These are phyloP conservation scores for Vanessa cardui DNA, from an alignment of 2,888 invertebrate genomes.

Conservation along the genomic window DNA sequence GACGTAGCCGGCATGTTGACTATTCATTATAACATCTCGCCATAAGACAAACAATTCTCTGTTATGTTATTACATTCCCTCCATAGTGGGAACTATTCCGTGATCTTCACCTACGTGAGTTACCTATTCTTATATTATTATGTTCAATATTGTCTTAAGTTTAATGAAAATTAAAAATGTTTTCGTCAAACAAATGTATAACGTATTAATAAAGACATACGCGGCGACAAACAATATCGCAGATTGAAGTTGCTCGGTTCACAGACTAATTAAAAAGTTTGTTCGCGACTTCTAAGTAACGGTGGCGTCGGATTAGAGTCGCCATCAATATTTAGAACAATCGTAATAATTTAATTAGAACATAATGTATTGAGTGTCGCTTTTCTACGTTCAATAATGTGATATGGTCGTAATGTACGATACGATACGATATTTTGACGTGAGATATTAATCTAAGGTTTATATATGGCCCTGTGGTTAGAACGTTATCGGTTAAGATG, in stretches of 20 bases:
- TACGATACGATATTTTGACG: too few relatives aligned
- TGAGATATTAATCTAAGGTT: too few relatives aligned
- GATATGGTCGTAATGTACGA: too few relatives aligned
- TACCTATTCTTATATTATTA: slow-evolving; percentile 10
- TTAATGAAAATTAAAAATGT: too few relatives aligned
- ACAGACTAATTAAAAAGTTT: slow-evolving; percentile 83
- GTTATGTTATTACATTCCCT: slow-evolving; percentile 74
- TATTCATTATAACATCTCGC: slow-evolving; percentile 77
- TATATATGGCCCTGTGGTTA: too few relatives aligned
- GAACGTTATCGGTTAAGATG: too few relatives aligned
- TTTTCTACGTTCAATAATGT: too few relatives aligned
- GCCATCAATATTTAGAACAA: slow-evolving; percentile 54
- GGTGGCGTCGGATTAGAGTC: slow-evolving; percentile 67
- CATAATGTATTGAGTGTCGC: too few relatives aligned
- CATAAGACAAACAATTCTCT: slow-evolving; percentile 71
- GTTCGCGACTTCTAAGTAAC: slow-evolving; percentile 68
- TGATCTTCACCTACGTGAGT: slow-evolving; percentile 54
- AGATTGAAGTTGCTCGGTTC: slow-evolving; percentile 78
- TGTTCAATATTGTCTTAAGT: neutral
- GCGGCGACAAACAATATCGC: slow-evolving; percentile 49
- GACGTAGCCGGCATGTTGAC: slow-evolving; percentile 67
- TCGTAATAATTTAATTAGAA: too few relatives aligned
- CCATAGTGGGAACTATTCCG: slow-evolving; percentile 58
- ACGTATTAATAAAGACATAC: slow-evolving; percentile 13
- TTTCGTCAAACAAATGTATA: neutral